Conservation (phyloP, 2,888 invertebrate species). For the Spodoptera littoralis region DNA sequence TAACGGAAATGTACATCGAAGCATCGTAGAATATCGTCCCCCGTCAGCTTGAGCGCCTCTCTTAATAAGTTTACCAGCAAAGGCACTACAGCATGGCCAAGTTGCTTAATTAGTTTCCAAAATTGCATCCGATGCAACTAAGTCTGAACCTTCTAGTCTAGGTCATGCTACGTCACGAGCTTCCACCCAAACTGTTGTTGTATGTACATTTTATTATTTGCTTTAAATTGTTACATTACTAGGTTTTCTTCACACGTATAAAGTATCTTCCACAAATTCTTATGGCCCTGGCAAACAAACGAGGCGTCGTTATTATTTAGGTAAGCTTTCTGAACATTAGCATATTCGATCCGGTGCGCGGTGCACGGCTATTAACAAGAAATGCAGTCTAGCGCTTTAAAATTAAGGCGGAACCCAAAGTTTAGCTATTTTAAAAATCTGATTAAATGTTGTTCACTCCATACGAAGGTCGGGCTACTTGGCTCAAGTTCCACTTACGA, state of each 20-base stretch:
- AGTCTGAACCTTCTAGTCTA: neutral
- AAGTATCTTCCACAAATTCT: neutral
- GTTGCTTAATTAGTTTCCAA: conserved; percentile 23
- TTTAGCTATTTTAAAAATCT: conserved; percentile 20
- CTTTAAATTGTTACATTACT: too few relatives aligned
- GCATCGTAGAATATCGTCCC: too few relatives aligned
- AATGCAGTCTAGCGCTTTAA: conserved; percentile 22
- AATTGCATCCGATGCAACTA: conserved; percentile 24
- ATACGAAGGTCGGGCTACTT: conserved; percentile 50
- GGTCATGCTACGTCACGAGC: conserved; percentile 11
- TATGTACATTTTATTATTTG: too few relatives aligned
- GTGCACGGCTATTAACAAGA: conserved; percentile 12
- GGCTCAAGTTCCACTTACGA: conserved; percentile 54
- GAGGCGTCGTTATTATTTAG: conserved; percentile 36
- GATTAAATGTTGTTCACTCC: conserved; percentile 30
- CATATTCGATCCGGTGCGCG: conserved; percentile 26
- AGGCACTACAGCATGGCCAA: too few relatives aligned
- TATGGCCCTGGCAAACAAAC: conserved; percentile 15
- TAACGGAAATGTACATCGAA: too few relatives aligned
- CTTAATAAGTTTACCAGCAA: too few relatives aligned
- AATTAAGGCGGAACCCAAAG: conserved; percentile 5
- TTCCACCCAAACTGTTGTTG: too few relatives aligned
- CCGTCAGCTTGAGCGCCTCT: too few relatives aligned
- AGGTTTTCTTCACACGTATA: neutral
- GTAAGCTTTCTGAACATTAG: conserved; percentile 21